These are phyloP conservation scores for Glyphotaelius pellucidus DNA, from an alignment of 2,888 invertebrate species.

Conservation along the genomic window DNA sequence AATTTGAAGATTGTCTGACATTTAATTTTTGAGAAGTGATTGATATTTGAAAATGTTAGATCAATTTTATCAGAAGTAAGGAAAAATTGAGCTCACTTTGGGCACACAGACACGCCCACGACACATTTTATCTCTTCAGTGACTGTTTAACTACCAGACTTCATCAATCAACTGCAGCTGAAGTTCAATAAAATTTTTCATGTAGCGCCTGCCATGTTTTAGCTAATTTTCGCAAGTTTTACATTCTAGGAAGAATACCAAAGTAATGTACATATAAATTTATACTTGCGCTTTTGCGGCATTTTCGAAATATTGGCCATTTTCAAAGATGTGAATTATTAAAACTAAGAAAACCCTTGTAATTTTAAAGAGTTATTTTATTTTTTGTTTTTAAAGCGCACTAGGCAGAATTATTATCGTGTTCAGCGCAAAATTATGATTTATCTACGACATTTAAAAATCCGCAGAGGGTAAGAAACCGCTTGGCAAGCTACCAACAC, in stretches of 20 bases:
- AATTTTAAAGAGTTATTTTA: background rate
- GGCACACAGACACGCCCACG: too few relatives aligned
- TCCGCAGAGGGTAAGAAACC: background rate
- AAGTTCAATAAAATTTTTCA: background rate
- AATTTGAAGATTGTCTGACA: background rate
- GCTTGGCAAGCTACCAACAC: background rate
- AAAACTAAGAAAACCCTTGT: background rate
- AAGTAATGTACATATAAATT: background rate
- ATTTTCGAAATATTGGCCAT: background rate
- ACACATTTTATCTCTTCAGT: too few relatives aligned
- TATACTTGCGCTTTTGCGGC: background rate
- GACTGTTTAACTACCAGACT: background rate
- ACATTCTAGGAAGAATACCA: background rate
- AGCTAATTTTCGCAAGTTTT: background rate
- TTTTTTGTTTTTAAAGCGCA: background rate
- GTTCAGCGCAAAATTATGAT: background rate
- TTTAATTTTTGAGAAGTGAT: background rate
- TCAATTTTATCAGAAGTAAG: too few relatives aligned
- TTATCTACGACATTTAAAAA: background rate
- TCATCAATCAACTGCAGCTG: background rate
- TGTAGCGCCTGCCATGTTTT: background rate
- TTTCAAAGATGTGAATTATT: background rate
- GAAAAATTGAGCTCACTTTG: too few relatives aligned
- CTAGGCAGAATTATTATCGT: background rate
- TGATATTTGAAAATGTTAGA: background rate